Base-by-base conservation (phyloP, 2,113 vertebrate species). In the Triplophysa tibetana region DNA sequence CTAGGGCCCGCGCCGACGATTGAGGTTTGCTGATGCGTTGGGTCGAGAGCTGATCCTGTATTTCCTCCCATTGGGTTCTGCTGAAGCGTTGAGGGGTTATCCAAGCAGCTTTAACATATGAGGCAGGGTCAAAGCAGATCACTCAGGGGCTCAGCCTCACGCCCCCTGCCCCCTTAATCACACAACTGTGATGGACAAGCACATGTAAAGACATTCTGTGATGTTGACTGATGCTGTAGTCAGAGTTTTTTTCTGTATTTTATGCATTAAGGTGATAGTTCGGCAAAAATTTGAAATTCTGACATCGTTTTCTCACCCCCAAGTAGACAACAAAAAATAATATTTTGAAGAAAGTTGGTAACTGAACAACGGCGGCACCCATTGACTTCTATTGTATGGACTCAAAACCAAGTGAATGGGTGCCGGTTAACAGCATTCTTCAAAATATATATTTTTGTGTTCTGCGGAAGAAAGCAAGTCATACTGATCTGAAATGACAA, bases 61-160 rank as follows among this genome's bases (percentile, higher is more conserved):
- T 76, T 83, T 82, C 84, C 84, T 82, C 77, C 82, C 84, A 84
- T 83, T 89, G 88, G 81, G 66, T 84, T 87, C 61, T 72, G 76
- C 81, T 83, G 89, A 85, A 85, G 85, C 83, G 80, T 80, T 21
- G 65, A 41, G 67, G 78, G 70, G 83, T 76, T 64, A 82, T 84
- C 84, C 77, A 75, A 80, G 73, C 69, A 73, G 77, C 83, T 76
- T 89, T 88, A 82, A 83, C 79, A 86, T 83, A 88, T 83, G 89
- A 90, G 84, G 84, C 84, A 82, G 48, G 84, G 87, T 88, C 87
- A 88, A 88, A 88, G 66, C 77, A 88, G 77, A 76, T 86, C 82
- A 66, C 63, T n/a, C 86, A 26, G 33, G 81, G 10, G 33, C 43
- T 38, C 52, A 69, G 84, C 82, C 79, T 1, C 74, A 58, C 68